Conservation (phyloP, 1,140 invertebrate species). For the Drosophila mayri region DNA sequence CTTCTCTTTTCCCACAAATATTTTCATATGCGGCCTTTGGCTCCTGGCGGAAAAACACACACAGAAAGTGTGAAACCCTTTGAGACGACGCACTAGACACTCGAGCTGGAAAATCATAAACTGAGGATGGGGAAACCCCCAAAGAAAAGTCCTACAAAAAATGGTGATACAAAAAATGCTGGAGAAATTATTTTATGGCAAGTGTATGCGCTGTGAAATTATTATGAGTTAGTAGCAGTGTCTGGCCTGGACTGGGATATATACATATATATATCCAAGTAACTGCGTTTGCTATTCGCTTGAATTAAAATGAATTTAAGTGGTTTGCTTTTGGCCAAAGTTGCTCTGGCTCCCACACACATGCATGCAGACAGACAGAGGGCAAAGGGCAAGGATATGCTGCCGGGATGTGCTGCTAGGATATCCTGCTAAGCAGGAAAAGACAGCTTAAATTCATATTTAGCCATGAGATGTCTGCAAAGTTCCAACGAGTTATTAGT, state of each 20-base stretch:
- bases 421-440: constrained; percentile 6
- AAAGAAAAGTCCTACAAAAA: constrained; percentile 25
- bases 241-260: constrained; percentile 9
- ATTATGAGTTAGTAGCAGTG: constrained; percentile 53
- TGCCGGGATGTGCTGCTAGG: constrained; percentile 16
- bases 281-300: constrained; percentile 23
- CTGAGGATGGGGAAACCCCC: constrained; percentile 12
- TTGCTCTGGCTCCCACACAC: constrained; percentile 23
- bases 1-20: constrained; percentile 50
- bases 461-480: constrained; percentile 58
- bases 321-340: constrained; percentile 39
- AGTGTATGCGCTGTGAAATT: constrained; percentile 62
- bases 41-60: constrained; percentile 41
- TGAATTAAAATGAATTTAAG: constrained; percentile 66
- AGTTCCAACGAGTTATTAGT: constrained; percentile 46
- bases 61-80: constrained; percentile 71
- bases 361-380: constrained; percentile 42
- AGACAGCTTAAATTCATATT: constrained; percentile 70
- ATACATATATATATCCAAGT: constrained; percentile 1
- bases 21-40: constrained; percentile 68
- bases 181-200: constrained; percentile 69
- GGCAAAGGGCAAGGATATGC: constrained; percentile 42
- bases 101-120: constrained; percentile 17
- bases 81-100: constrained; percentile 68
- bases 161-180: constrained; percentile 52